A percentile compares a stretch with the other conserved stretches of the same genome.
phyloP scores from a whole-genome alignment of 1,140 invertebrate genomes.

The Whitmania pigra region DNA sequence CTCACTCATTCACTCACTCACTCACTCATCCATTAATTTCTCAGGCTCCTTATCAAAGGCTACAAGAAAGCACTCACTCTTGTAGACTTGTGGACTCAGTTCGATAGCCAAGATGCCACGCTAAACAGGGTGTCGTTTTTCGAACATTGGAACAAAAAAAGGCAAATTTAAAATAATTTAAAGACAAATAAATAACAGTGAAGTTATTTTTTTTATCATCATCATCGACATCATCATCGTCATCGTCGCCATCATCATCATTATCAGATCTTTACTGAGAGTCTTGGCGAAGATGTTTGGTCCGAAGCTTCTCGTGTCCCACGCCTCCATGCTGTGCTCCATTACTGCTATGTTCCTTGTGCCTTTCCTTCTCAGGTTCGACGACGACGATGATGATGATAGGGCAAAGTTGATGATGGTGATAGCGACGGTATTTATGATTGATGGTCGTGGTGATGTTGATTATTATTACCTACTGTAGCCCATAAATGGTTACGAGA shows the following conservation, averaged over 20 bases:
- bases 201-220: background rate
- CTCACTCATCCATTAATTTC: constrained; percentile 4
- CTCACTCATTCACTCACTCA: constrained; percentile 11
- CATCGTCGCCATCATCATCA: background rate
- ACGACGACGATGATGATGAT: background rate
- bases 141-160: background rate
- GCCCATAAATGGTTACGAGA: too few species aligned
- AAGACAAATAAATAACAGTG: background rate
- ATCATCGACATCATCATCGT: background rate
- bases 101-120: background rate
- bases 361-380: background rate
- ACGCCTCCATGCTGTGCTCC: background rate
- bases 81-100: background rate
- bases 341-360: background rate
- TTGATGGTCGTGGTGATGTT: background rate
- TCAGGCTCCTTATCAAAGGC: constrained; percentile 24
- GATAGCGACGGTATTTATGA: too few species aligned
- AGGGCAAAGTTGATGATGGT: too few species aligned
- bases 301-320: background rate
- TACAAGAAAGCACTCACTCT: background rate
- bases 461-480: too few species aligned
- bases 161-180: background rate
- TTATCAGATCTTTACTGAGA: background rate
- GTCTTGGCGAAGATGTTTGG: background rate
- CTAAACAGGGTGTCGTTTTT: background rate